phyloP scores from a whole-genome alignment of 2,888 invertebrate genomes.

The Cryptocephalus moraei region DNA sequence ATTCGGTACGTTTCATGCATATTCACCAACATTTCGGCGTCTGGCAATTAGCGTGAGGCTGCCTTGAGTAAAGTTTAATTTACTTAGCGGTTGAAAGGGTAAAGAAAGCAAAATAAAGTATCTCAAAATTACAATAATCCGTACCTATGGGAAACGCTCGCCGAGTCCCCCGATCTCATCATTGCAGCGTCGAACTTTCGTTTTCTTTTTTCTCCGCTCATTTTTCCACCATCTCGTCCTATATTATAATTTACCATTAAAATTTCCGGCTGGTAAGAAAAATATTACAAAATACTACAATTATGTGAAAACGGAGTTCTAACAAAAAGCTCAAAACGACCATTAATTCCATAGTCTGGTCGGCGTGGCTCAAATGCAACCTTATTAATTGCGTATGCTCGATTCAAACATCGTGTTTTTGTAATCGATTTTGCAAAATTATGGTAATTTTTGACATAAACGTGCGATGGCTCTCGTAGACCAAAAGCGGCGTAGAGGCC shows the following conservation, averaged over 20 bases:
- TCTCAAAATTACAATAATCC: no score
- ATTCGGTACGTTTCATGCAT: no score
- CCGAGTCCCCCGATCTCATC: no score
- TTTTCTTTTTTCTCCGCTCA: background rate
- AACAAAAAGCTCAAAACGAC: slow-evolving; percentile 25
- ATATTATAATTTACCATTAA: slow-evolving; percentile 9
- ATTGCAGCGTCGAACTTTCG: background rate
- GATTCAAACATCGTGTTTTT: slow-evolving; percentile 32
- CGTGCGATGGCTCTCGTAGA: slow-evolving; percentile 31
- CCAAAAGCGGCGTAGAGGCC: background rate
- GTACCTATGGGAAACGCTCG: no score
- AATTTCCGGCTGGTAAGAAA: slow-evolving; percentile 21
- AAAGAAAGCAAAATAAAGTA: no score
- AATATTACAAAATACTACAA: slow-evolving; percentile 24
- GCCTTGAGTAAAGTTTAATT: no score
- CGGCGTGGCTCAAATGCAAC: slow-evolving; percentile 29
- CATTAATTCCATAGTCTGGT: slow-evolving; percentile 28
- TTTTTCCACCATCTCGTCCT: slow-evolving; percentile 1
- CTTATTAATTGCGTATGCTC: slow-evolving; percentile 31
- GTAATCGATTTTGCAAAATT: slow-evolving; percentile 38
- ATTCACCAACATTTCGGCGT: no score
- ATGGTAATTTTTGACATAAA: slow-evolving; percentile 37
- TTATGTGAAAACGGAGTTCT: slow-evolving; percentile 20
- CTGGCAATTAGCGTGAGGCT: no score
- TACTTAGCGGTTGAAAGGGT: no score